These are phyloP conservation scores for Xiphydria camelus DNA, from an alignment of 2,888 invertebrate species.

Conservation along the genomic window DNA sequence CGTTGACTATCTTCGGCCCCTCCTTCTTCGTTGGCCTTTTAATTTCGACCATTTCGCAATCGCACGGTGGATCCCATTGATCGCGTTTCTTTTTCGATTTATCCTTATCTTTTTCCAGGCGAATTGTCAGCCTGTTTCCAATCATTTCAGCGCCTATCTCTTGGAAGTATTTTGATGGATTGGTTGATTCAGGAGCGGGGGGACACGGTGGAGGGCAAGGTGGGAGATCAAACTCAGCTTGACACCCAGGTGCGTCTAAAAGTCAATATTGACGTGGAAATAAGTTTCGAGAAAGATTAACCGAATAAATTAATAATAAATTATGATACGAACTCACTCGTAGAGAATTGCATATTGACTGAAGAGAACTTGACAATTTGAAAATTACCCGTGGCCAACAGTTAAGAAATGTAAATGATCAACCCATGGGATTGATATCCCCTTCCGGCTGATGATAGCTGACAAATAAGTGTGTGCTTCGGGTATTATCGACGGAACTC, in stretches of 20 bases:
- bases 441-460: too few species aligned
- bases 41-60: conserved; percentile 46
- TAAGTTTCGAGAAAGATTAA: too few species aligned
- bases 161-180: conserved; percentile 63
- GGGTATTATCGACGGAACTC: too few species aligned
- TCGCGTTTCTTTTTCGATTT: conserved; percentile 38
- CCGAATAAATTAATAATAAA: too few species aligned
- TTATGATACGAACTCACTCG: too few species aligned
- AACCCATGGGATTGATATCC: too few species aligned
- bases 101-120: conserved; percentile 64
- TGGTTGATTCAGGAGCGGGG: conserved; percentile 51
- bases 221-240: too few species aligned
- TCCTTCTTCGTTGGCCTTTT: conserved; percentile 38
- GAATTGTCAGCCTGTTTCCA: conserved; percentile 68
- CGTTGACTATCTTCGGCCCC: conserved; percentile 45
- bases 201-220: not conserved
- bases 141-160: conserved; percentile 70
- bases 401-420: too few species aligned
- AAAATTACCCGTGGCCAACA: too few species aligned
- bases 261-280: not conserved
- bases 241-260: not conserved
- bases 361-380: too few species aligned
- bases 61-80: conserved; percentile 49
- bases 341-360: too few species aligned
- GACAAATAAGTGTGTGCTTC: too few species aligned